phyloP scores from a whole-genome alignment of 2,113 vertebrate species.

The Carollia perspicillata region DNA sequence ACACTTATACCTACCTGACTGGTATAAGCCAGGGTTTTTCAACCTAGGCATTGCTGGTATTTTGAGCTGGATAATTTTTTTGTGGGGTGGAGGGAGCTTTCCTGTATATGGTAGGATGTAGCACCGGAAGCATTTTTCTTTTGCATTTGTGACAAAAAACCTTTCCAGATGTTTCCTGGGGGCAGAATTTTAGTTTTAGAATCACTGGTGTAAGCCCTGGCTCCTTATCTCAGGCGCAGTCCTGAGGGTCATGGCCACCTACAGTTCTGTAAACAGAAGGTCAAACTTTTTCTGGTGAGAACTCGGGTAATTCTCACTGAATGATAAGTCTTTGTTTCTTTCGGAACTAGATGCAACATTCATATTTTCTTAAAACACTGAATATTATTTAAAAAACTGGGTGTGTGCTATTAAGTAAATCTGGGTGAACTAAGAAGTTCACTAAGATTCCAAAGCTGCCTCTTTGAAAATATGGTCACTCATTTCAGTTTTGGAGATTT shows the following conservation, averaged over 20 bases:
- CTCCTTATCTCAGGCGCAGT: neutral
- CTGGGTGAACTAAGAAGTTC: neutral
- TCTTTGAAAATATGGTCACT: neutral
- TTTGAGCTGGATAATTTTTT: neutral
- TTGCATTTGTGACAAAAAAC: neutral
- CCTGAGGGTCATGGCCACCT: neutral
- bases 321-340: neutral
- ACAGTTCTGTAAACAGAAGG: neutral
- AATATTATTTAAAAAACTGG: neutral
- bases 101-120: neutral
- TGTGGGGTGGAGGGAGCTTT: neutral
- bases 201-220: neutral
- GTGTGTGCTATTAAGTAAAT: neutral
- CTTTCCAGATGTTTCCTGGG: neutral
- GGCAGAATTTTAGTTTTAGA: neutral
- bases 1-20: too few relatives aligned
- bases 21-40: neutral
- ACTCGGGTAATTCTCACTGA: neutral
- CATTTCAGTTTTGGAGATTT: neutral
- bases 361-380: neutral
- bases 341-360: neutral
- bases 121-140: neutral
- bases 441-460: neutral
- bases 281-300: neutral
- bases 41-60: neutral